These are phyloP conservation scores for Dermatophagoides farinae DNA, from an alignment of 1,140 invertebrate species.

Conservation along the genomic window DNA sequence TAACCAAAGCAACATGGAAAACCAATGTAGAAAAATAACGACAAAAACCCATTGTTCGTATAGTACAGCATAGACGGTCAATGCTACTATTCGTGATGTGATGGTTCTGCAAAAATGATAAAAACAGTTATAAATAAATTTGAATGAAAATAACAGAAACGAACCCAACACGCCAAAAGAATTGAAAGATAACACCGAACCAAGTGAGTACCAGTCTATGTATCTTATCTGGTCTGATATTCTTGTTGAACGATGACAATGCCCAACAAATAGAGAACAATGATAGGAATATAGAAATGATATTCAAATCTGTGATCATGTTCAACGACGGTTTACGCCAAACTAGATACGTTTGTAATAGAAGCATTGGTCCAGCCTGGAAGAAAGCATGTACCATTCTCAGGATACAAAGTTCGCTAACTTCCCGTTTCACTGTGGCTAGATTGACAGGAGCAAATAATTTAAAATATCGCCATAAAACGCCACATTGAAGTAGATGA, in stretches of 20 bases:
- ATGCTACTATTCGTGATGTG: slow-evolving; percentile 49
- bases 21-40: slow-evolving; percentile 54
- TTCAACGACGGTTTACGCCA: slow-evolving; percentile 27
- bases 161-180: slow-evolving; percentile 43
- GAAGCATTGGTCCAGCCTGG: slow-evolving; percentile 62
- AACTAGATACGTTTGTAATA: slow-evolving; percentile 54
- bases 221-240: slow-evolving; percentile 53
- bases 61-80: slow-evolving; percentile 61
- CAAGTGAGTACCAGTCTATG: slow-evolving; percentile 63
- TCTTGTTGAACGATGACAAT: slow-evolving; percentile 68
- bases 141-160: background rate
- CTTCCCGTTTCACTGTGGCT: slow-evolving; percentile 57
- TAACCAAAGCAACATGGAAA: slow-evolving; percentile 64
- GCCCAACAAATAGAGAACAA: slow-evolving; percentile 73
- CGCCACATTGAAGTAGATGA: slow-evolving; percentile 54
- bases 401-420: slow-evolving; percentile 51
- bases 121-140: background rate
- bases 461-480: slow-evolving; percentile 70
- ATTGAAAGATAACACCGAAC: slow-evolving; percentile 65
- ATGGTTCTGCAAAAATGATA: slow-evolving; percentile 37
- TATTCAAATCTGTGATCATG: slow-evolving; percentile 48
- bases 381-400: slow-evolving; percentile 64
- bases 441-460: slow-evolving; percentile 66
- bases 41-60: slow-evolving; percentile 63
- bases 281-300: slow-evolving; percentile 56